A percentile compares a stretch with the other conserved stretches of the same genome.
Conservation (phyloP, 2,113 vertebrate genomes). For the Corvus hawaiiensis region DNA sequence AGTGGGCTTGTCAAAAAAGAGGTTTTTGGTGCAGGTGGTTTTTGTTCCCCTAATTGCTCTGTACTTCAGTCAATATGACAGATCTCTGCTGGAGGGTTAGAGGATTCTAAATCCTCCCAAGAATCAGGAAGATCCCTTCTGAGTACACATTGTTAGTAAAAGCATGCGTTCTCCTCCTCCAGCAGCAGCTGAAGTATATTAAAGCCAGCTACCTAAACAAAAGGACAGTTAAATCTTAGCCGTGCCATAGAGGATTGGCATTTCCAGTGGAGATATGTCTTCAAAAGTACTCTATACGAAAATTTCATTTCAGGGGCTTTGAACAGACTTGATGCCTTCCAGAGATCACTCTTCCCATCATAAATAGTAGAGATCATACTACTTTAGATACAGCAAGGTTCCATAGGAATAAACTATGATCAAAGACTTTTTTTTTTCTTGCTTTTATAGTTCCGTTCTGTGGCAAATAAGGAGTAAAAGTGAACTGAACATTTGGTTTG, state of each 20-base stretch:
- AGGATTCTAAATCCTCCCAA: neutral
- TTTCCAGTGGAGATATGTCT: neutral
- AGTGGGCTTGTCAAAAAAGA: neutral
- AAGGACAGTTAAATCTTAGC: neutral
- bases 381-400: neutral
- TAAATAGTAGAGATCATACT: neutral
- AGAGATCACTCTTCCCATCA: neutral
- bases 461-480: constrained; percentile 50
- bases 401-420: neutral
- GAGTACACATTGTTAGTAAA: neutral
- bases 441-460: constrained; percentile 22
- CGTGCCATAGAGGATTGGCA: neutral
- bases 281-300: neutral
- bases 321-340: neutral
- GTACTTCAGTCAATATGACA: neutral
- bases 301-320: neutral
- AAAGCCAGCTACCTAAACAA: neutral
- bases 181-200: neutral
- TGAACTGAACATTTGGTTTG: constrained; percentile 63
- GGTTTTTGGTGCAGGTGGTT: accelerated
- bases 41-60: neutral
- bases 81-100: neutral
- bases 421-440: neutral
- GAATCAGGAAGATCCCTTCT: neutral
- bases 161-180: accelerated